Evolutionary conservation across 2,113 vertebrate genomes (phyloP), one percentile per base, ranked within the genome.

Genomic region (Sigmodon hispidus): DNA sequence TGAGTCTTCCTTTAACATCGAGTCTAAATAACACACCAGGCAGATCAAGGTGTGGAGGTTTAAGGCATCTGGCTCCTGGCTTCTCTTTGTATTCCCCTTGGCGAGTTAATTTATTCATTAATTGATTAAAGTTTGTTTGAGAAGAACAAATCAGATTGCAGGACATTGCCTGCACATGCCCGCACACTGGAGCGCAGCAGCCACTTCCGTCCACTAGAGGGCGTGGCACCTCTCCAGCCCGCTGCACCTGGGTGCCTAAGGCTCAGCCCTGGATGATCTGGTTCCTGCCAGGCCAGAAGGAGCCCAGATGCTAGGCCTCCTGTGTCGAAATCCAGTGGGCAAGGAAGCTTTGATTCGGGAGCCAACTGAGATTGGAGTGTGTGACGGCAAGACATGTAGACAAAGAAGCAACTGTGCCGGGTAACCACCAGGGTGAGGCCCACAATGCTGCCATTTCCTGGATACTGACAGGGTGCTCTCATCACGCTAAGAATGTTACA

Each of bases 201-300:
- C 79, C 40, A 16, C 8, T 10, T 80, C 87, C 57, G 4, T 87
- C 96, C 96, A 91, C 95, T 63, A 96, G 96, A 87, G 97, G 96
- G 95, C 79, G 17, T 55, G 85, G 90, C 26, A 24, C 19, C 26
- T 57, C 29, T 3, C 2, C 63, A 11, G 1, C 7, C 29, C 0
- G 22, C 26, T 1, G 81, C 31, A 40, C 40, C 72, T 59, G 31
- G 31, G 1, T 40, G 26, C 43, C 76, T 26, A 16, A 0, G 0
- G 15, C 86, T 72, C 59, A 0, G 52, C 43, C 45, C 59, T 10
- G 52, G 13, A 3, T 57, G 61, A 21, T 48, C 80, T 61, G 36
- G 73, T 75, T 89, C 55, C 40, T 24, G 55, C 52, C 87, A 48
- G 87, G 29, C 70, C 55, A 59, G 70, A 89, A 36, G 21, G 86